Conservation (phyloP, 2,797 vertebrate genomes). For the Acanthurus leucopareius region DNA sequence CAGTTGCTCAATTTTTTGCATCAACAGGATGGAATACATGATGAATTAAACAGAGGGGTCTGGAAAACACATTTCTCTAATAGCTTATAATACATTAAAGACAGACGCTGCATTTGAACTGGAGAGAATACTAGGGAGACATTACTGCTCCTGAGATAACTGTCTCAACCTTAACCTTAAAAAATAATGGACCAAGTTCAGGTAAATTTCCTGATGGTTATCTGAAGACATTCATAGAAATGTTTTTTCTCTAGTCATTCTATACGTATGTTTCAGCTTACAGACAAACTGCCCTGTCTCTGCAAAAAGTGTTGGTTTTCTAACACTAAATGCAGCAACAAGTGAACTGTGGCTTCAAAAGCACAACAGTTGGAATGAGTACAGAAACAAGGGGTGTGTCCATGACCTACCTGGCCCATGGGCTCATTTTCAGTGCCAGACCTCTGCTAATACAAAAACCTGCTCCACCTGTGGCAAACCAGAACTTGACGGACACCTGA, state of each 20-base stretch:
- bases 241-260: neutral
- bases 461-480: conserved; percentile 98
- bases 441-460: conserved; percentile 98
- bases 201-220: neutral
- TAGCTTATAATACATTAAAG: too few species aligned
- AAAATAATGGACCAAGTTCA: neutral
- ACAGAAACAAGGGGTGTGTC: neutral
- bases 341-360: neutral
- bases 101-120: too few species aligned
- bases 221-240: neutral
- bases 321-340: neutral
- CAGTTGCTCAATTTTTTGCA: too few species aligned
- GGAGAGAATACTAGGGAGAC: neutral
- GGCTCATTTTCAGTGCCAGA: conserved; percentile 98
- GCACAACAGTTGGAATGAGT: neutral
- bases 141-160: neutral
- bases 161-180: neutral
- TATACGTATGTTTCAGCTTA: neutral
- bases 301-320: neutral
- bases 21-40: too few species aligned
- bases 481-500: conserved; percentile 93
- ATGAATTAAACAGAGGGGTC: too few species aligned
- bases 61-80: too few species aligned
- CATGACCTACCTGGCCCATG: conserved; percentile 93
- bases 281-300: neutral